These are phyloP conservation scores for Castor canadensis DNA, from an alignment of 2,113 vertebrate species.

Conservation along the genomic window DNA sequence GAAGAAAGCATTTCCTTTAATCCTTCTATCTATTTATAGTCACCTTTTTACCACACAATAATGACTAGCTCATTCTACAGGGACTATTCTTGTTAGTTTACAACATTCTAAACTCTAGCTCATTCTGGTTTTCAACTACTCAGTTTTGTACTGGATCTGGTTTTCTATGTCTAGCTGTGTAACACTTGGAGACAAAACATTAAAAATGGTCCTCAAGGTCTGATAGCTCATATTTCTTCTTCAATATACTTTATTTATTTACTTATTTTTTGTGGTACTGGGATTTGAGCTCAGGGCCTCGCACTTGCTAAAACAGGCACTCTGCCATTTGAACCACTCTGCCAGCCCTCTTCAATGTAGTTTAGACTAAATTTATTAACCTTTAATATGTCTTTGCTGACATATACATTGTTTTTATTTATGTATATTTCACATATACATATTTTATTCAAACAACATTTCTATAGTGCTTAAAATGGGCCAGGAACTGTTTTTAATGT, in stretches of 20 bases:
- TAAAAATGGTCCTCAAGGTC: background rate
- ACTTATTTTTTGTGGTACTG: no score
- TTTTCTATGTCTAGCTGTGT: background rate
- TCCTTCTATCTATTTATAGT: background rate
- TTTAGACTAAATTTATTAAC: background rate
- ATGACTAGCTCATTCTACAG: background rate
- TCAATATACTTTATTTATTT: no score
- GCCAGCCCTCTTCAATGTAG: no score
- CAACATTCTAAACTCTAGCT: background rate
- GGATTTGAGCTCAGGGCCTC: no score
- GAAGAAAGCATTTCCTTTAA: background rate
- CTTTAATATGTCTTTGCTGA: background rate
- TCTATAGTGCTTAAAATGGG: background rate
- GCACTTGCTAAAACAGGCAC: no score
- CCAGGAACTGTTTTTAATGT: no score
- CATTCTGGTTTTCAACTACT: background rate
- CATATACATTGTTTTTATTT: background rate
- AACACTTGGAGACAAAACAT: no score
- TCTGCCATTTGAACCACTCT: no score
- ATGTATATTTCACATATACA: background rate
- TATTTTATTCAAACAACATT: background rate
- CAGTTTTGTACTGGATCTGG: background rate
- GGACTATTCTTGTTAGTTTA: background rate
- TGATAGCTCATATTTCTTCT: background rate
- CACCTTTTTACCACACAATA: background rate